Base-by-base conservation (phyloP, 2,797 vertebrate genomes). In the Scomberomorus guttatus region DNA sequence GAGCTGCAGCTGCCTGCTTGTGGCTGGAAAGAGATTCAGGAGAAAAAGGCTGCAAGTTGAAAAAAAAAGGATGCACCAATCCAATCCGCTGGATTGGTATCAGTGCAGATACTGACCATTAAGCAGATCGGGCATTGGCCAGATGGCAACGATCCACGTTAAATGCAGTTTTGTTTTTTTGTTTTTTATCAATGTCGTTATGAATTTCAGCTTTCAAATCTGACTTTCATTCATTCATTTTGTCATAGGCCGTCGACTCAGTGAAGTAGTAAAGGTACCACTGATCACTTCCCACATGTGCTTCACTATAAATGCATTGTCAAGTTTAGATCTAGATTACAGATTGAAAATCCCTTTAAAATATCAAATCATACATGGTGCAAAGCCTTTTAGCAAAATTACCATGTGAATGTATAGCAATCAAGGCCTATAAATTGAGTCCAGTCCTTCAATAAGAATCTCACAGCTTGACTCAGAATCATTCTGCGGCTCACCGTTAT, bases 401-500 rank as follows among this genome's bases (percentile, higher is more conserved):
- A 82, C 72, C 73, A 78, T 83, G 73, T 81, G 68, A 88, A 86
- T 75, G 44, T 80, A 50, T 34, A 64, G 66, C 56, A 80, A 79
- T 86, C 73, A 81, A 37, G 50, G 50, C 32, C 69, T 51, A 72
- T 83, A 81, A 89, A 83, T 71, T 62, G 74, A 74, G 68, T 82
- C 82, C 71, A 84, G 66, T 56, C 83, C 75, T 83, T 83, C 76
- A 81, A 86, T 90, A 75, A 81, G 54, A 78, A 76, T 44, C 58
- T 91, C 91, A 87, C 90, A 92, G 90, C 89, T 77, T 81, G 88
- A 89, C 50, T 80, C 84, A 75, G 79, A 87, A 79, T 89, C 85
- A 60, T 58, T 84, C 68, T 82, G 72, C 63, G 67, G 37, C 72
- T 72, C 25, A 0, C 60, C 48, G 72, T 84, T 65, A 79, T 67